phyloP scores from a whole-genome alignment of 1,140 invertebrate species.

The Lutraria rhynchaena region DNA sequence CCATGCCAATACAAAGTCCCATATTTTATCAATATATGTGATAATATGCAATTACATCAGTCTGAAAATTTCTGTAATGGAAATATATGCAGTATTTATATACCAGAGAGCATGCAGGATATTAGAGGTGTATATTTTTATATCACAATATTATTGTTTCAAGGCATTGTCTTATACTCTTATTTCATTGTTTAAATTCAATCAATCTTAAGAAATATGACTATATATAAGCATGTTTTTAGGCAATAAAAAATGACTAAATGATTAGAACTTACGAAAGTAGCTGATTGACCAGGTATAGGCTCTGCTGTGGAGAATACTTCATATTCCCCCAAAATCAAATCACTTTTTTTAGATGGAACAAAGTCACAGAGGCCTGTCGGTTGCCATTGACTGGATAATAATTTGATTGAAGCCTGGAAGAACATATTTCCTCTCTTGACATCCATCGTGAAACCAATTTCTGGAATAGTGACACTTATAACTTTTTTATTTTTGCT shows the following conservation, averaged over 20 bases:
- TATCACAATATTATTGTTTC: no score
- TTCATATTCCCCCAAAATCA: slow-evolving; percentile 1
- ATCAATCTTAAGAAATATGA: no score
- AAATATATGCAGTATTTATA: no score
- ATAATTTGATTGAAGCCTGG: neutral
- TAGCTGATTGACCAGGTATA: neutral
- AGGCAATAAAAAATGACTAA: neutral
- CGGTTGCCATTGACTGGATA: neutral
- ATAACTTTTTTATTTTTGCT: slow-evolving; percentile 8
- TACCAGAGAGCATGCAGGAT: no score
- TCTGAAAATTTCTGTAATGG: no score
- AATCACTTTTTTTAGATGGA: neutral
- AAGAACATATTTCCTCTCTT: slow-evolving; percentile 31
- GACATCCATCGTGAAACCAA: slow-evolving; percentile 35
- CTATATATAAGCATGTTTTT: neutral
- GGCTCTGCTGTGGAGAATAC: neutral
- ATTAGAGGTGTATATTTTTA: no score
- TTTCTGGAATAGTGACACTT: neutral
- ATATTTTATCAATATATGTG: no score
- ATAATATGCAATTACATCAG: no score
- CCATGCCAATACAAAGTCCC: no score
- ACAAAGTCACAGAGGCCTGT: slow-evolving; percentile 40
- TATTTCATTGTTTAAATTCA: no score
- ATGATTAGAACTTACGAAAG: slow-evolving; percentile 23
- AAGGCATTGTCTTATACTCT: no score